phyloP scores from a whole-genome alignment of 1,140 invertebrate species.

The Ceratitis capitata region DNA sequence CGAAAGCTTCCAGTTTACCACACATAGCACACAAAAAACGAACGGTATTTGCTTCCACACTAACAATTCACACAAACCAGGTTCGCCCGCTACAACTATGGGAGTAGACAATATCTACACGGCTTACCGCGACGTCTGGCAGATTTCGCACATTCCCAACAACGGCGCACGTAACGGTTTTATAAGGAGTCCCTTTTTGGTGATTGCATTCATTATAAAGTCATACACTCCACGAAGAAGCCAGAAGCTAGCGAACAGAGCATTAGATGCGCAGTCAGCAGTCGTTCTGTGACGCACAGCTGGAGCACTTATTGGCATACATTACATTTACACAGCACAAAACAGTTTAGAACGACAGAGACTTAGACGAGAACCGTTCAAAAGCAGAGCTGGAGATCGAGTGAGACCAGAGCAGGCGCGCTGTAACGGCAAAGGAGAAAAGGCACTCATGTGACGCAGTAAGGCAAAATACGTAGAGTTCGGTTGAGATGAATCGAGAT shows the following conservation, averaged over 20 bases:
- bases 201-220: not conserved
- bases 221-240: not conserved
- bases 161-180: not conserved
- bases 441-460: too few relatives aligned
- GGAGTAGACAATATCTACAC: too few relatives aligned
- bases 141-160: not conserved
- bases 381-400: too few relatives aligned
- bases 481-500: not conserved
- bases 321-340: not conserved
- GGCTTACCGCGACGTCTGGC: not conserved
- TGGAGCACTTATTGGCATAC: constrained; percentile 36
- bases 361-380: too few relatives aligned
- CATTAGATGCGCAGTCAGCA: not conserved
- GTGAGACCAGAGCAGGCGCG: not conserved
- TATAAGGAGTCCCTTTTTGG: constrained; percentile 12
- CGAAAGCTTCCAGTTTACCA: not conserved
- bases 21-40: not conserved
- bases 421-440: too few relatives aligned
- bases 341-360: too few relatives aligned
- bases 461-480: too few relatives aligned
- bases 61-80: not conserved
- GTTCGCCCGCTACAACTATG: not conserved
- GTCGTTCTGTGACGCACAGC: not conserved
- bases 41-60: not conserved
- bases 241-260: not conserved